Percentiles rank a stretch among this genome's conserved stretches.
phyloP scores from a whole-genome alignment of 1,140 invertebrate species.

The Nasonia longicornis region DNA sequence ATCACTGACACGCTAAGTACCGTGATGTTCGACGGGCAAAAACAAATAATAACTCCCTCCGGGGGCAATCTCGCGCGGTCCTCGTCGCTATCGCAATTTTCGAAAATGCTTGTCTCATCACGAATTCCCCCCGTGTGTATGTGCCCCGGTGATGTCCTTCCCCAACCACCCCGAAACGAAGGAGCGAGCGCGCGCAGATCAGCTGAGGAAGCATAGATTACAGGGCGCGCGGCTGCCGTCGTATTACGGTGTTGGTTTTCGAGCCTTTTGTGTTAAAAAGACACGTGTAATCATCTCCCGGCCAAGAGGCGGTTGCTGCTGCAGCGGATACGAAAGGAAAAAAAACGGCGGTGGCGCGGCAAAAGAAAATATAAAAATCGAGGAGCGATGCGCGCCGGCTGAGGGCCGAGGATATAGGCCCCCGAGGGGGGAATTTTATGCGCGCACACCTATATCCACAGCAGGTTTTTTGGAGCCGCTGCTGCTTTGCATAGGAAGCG shows the following conservation, averaged over 20 bases:
- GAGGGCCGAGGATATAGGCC: conserved; percentile 45
- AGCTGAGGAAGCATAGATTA: conserved; percentile 60
- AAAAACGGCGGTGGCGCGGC: conserved; percentile 38
- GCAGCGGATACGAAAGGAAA: conserved; percentile 52
- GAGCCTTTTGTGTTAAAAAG: conserved; percentile 72
- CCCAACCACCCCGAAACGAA: neutral
- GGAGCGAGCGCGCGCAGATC: neutral
- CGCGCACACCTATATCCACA: conserved; percentile 34
- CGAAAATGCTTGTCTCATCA: conserved; percentile 69
- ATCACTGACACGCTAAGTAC: conserved; percentile 61
- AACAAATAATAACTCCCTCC: conserved; percentile 65
- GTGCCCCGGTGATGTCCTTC: conserved; percentile 29
- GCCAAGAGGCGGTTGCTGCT: conserved; percentile 44
- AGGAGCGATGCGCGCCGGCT: conserved; percentile 38
- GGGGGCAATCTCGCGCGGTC: conserved; percentile 4
- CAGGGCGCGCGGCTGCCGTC: conserved; percentile 65
- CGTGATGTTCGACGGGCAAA: conserved; percentile 61
- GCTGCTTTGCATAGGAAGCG: conserved; percentile 60
- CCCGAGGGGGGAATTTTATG: conserved; percentile 43
- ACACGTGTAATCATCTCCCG: conserved; percentile 68
- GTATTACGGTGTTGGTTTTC: conserved; percentile 71
- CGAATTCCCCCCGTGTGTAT: conserved; percentile 48
- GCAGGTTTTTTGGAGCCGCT: conserved; percentile 39
- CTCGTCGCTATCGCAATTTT: conserved; percentile 63
- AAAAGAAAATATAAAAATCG: conserved; percentile 51